Evolutionary conservation across 2,113 vertebrate species (phyloP), one percentile per base, ranked within the genome.

Genomic region (Dicrurus megarhynchus): DNA sequence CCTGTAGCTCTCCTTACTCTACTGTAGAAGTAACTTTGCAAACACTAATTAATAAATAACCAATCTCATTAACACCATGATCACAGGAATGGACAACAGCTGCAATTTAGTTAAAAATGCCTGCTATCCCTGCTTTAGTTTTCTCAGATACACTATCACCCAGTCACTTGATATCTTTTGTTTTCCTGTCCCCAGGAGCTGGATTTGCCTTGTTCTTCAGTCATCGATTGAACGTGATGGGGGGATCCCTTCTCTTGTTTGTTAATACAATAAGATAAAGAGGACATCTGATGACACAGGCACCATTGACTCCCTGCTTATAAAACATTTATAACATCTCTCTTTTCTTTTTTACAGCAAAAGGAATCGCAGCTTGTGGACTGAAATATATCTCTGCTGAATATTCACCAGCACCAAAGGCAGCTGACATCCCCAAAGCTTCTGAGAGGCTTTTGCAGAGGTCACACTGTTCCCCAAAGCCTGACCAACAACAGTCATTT

Each of bases 171-270:
- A 91, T 88, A 74, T 77, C 87, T 95, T 92, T 90, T 92, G 87
- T 95, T 93, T 84, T 63, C 42, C 71, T 88, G 75, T 90, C 68
- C 50, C 71, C 18, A 41, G 87, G 79, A 92, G 69, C 68, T 13
- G 60, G 39, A 78, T 81, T 93, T 91, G 35, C 67, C 92, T 93
- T 96, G 87, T 63, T 95, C 87, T 83, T 96, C 95, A 88, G 32
- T 93, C 96, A 96, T 93, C 56, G 2, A 69, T 30, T 4, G 7
- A 67, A 88, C 17, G 24, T 41, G 60, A 90, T 57, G 91, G 68
- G 61, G 78, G 44, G 23, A 93, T 86, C 71, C 78, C 82, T 90
- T 64, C 82, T 89, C 63, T 44, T 89, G 46, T 75, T 90, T 93
- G 68, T 39, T 63, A 88, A 32, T 80, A 75, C 82, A 95, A 15